Conservation (phyloP, 2,797 vertebrate genomes). For the Crocodylus rhombifer region DNA sequence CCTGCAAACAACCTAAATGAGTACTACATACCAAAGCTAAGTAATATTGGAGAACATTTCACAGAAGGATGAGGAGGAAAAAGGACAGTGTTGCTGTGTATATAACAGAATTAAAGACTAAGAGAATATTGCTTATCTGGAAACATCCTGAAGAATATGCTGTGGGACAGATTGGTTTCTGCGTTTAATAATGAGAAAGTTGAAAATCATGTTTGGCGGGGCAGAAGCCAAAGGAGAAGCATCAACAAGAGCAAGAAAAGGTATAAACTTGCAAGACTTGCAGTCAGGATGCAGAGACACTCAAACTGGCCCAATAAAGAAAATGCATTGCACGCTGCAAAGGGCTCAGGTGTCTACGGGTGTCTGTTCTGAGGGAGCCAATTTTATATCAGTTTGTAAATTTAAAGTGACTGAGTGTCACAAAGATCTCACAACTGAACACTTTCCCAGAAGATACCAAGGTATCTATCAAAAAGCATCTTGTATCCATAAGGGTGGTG, state of each 20-base stretch:
- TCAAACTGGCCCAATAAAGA: neutral
- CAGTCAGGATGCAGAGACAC: neutral
- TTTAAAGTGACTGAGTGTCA: neutral
- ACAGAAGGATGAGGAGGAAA: neutral
- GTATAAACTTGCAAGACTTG: too few species aligned
- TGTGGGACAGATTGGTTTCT: neutral
- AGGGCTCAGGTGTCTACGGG: neutral
- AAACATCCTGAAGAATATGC: neutral
- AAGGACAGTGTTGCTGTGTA: neutral
- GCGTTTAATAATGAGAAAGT: neutral
- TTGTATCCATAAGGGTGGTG: neutral
- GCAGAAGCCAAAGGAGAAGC: neutral
- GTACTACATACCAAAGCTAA: neutral
- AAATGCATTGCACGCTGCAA: conserved; percentile 12
- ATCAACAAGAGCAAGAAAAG: neutral
- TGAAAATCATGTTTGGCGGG: conserved; percentile 4
- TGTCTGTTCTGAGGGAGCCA: neutral
- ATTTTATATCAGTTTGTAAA: neutral
- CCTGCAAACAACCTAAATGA: conserved; percentile 1
- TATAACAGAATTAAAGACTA: neutral
- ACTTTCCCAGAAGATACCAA: neutral
- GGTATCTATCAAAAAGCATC: neutral
- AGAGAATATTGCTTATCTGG: neutral
- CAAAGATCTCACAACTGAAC: neutral
- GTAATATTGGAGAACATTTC: neutral